Evolutionary conservation across 92 coral and sea anemone genomes (phyloP), one percentile per base, ranked within the genome.

Genomic region (Plumapathes pennacea): DNA sequence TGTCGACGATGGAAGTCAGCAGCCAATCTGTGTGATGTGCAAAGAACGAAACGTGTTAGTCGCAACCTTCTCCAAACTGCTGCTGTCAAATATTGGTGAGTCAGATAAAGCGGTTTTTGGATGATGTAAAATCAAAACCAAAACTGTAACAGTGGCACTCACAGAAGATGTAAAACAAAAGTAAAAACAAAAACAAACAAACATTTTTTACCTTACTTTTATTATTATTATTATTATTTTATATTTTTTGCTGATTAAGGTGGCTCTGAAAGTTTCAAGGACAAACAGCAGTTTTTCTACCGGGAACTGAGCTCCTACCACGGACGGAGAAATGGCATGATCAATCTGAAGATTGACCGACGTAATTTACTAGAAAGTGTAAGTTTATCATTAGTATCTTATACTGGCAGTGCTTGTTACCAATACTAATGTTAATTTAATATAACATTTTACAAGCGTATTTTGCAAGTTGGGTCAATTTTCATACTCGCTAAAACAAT

Each of bases 231-330:
- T 7, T 47, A 22, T 1, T 23, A 18, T 47, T 11, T 11, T 19
- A 5, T 6, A 1, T 22, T 31, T 32, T 33, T 24, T 36, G 1
- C 5, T 23, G 60, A 43, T 32, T 29, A 12, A 91, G 98, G 98
- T 58, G 98, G 98, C 21, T 89, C 98, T 13, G 98, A 92, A 55
- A 88, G 86, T 42, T 92, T 92, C 44, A 77, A 78, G 21, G 95
- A 88, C 47, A 92, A 92, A 49, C 85, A 54, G 20, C 78, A 68
- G 45, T 84, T 88, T 80, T 92, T 92, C 65, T 74, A 75, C 57
- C 80, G 75, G 25, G 74, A 82, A 42, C 62, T 92, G 14, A 54
- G 72, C 14, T 54, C 84, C 10, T 57, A 84, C 30, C 98, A 80
- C 54, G 89, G 89, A 1, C 52, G 68, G 15, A 83, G 62, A 67